Conservation (phyloP, 2,113 vertebrate genomes). For the Paraplagusia blochii region DNA sequence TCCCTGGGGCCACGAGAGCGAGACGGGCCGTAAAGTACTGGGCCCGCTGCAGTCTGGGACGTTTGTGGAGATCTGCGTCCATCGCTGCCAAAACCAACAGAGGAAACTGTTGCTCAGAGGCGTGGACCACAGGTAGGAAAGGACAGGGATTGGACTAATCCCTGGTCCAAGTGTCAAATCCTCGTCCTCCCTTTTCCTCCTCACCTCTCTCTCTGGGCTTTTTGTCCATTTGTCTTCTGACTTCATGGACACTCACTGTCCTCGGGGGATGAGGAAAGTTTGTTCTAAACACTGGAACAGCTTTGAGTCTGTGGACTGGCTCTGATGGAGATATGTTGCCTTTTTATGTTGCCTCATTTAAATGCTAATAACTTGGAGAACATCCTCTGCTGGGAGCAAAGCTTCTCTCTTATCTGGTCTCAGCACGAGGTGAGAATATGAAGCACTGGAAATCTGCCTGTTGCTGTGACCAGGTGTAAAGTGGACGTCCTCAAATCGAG, state of each 20-base stretch:
- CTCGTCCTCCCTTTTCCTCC: constrained; percentile 5
- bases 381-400: constrained; percentile 51
- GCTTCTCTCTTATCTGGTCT: constrained; percentile 63
- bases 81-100: constrained; percentile 61
- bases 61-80: constrained; percentile 18
- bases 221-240: constrained; percentile 34
- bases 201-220: constrained; percentile 5
- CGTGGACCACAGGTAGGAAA: constrained; percentile 46
- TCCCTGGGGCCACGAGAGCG: constrained; percentile 39
- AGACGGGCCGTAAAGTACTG: constrained; percentile 50
- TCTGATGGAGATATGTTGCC: constrained; percentile 64
- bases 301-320: constrained; percentile 28
- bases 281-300: constrained; percentile 40
- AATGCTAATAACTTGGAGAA: constrained; percentile 76
- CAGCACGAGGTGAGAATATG: constrained; percentile 61
- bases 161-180: constrained; percentile 13
- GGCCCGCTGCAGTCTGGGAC: constrained; percentile 45
- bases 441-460: constrained; percentile 39
- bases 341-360: constrained; percentile 79
- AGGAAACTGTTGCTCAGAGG: constrained; percentile 58
- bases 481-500: too few relatives aligned
- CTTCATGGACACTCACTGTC: constrained; percentile 17
- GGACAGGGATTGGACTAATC: constrained; percentile 39
- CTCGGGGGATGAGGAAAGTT: constrained; percentile 51
- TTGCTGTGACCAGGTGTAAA: constrained; percentile 8